Evolutionary conservation across 2,797 vertebrate species (phyloP), one percentile per base, ranked within the genome.

Genomic region (Pangasius mekongensis): DNA sequence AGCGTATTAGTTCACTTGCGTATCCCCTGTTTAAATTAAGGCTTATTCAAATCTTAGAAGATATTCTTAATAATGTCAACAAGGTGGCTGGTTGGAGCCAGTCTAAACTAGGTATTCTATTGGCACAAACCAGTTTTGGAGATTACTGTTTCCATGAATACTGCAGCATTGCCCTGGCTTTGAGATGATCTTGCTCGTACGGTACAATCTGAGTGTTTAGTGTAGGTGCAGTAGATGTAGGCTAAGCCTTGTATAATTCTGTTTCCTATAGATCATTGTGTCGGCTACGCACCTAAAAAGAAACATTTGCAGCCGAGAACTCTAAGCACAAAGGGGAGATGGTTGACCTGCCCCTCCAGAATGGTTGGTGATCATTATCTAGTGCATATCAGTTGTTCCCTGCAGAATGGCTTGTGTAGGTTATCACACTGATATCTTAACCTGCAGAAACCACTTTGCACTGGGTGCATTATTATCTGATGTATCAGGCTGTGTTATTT

Each of bases 291-390:
- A 24, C 82, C 83, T 36, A 30, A 10, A 85, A 49, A 3, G 4
- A 83, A 24, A 36, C 58, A 69, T 27, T 36, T 66, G n/a, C 81
- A 62, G 60, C 81, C 20, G 81, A 83, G 39, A 83, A 22, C 67
- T 84, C 0, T 27, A 86, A 89, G 83, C 87, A 87, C 87, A 90
- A 85, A 88, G 3, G n/a, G 52, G 36, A 47, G 71, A 62, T 66
- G 33, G 33, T 54, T 47, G 27, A 78, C 73, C 47, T 27, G n/a
- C 56, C 18, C n/a, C 62, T 82, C 20, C 18, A 56, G 30, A 85
- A 78, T 43, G 60, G 43, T 80, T 56, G 24, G 67, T 52, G n/a
- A 85, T 67, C 43, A 22, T 69, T 87, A 86, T 86, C 73, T 81
- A 84, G 47, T 14, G 56, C 83, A 80, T 78, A 90, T 89, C 87